Conservation (phyloP, 2,888 invertebrate genomes). For the Lasius platythorax region DNA sequence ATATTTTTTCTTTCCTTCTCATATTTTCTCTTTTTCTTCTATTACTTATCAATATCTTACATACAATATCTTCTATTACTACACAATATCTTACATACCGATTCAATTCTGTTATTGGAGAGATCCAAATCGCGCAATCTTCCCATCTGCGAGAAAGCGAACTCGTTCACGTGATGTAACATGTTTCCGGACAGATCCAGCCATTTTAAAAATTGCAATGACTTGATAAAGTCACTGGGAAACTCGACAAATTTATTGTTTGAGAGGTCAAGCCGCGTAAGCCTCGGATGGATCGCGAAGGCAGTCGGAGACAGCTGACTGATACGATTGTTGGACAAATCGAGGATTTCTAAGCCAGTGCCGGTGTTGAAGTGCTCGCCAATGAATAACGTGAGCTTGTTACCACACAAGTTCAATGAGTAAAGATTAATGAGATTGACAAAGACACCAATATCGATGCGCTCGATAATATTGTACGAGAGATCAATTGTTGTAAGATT, state of each 20-base stretch:
- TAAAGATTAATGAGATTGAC: slow-evolving; percentile 92
- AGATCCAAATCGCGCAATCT: slow-evolving; percentile 91
- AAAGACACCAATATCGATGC: slow-evolving; percentile 92
- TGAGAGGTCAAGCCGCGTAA: slow-evolving; percentile 90
- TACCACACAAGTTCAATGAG: slow-evolving; percentile 91
- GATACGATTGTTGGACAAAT: slow-evolving; percentile 93
- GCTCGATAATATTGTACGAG: slow-evolving; percentile 92
- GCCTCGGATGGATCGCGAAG: slow-evolving; percentile 93
- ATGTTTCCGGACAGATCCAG: slow-evolving; percentile 93
- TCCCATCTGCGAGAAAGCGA: slow-evolving; percentile 94
- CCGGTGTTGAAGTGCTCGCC: slow-evolving; percentile 95
- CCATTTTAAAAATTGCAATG: slow-evolving; percentile 91
- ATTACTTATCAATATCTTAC: neutral
- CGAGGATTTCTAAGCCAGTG: slow-evolving; percentile 92
- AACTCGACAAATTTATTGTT: slow-evolving; percentile 94
- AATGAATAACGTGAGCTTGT: slow-evolving; percentile 93
- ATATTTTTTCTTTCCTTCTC: neutral
- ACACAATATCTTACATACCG: slow-evolving; percentile 80
- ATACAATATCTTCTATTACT: slow-evolving; percentile 67
- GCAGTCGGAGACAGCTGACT: slow-evolving; percentile 94
- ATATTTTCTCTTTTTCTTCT: neutral
- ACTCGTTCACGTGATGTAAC: slow-evolving; percentile 92
- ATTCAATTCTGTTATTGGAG: slow-evolving; percentile 92
- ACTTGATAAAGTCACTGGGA: slow-evolving; percentile 93
- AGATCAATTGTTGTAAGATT: slow-evolving; percentile 92